Base-by-base conservation (phyloP, 2,888 invertebrate species). In the Malthinus seriepunctatus region DNA sequence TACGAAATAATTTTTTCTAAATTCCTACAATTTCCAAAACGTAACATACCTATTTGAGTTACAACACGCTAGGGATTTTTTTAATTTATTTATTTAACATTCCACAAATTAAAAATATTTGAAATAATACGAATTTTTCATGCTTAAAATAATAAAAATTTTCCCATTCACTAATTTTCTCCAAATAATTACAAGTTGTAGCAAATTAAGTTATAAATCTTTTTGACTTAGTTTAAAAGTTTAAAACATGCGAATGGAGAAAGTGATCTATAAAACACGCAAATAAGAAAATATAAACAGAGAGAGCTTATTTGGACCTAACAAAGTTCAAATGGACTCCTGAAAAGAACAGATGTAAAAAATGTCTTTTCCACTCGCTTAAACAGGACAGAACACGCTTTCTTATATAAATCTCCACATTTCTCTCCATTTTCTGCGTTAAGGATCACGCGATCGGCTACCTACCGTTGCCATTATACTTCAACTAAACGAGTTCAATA, bases 281-380 rank as follows among this genome's bases (percentile, higher is more conserved):
- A 23, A 45, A 48, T 8, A 31, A 8, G 39, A 14, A 55, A 50
- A 15, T 32, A 55, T 45, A 46, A 55, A 49, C 31, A 12, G 8
- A 14, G n/a, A n/a, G n/a, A 34, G 10, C 10, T 12, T 35, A 35
- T 48, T 23, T 39, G 15, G 34, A 56, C 31, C 45, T 38, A n/a
- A n/a, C 34, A 39, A 47, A 51, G 48, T 32, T 49, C 48, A 62
- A 63, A 62, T 62, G 56, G 46, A 50, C 54, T 32, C 59, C 63
- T 59, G 64, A 62, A 64, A 62, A 51, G 62, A 64, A 56, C 64
- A 64, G 62, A 56, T 64, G 62, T 62, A 64, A 64, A 64, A 64
- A 64, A 62, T 60, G 60, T 51, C 55, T 52, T 63, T 61, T 57
- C 59, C 57, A 51, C 57, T 62, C 64, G 55, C 55, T 64, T 60